Conservation (phyloP, 2,113 vertebrate species). For the Fulmarus glacialis region DNA sequence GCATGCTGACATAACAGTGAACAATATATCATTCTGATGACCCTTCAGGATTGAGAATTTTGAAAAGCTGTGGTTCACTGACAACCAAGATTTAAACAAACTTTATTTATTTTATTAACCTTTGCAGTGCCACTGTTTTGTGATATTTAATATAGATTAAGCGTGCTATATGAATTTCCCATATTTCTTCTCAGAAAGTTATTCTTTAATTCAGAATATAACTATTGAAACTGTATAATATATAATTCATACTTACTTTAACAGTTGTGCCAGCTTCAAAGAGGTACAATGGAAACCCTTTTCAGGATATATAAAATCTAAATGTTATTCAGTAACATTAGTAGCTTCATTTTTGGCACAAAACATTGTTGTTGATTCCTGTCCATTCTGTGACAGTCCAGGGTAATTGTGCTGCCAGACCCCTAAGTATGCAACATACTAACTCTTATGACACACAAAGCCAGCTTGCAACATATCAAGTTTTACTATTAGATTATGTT, state of each 20-base stretch:
- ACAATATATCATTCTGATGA: conserved; percentile 16
- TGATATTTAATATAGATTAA: neutral
- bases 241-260: neutral
- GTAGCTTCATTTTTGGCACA: neutral
- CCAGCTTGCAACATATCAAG: neutral
- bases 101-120: neutral
- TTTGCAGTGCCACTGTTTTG: neutral
- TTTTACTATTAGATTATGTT: neutral
- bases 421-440: neutral
- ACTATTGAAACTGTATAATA: neutral
- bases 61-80: neutral
- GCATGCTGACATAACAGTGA: neutral
- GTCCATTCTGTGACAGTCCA: neutral
- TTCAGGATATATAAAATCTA: neutral
- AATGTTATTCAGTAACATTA: neutral
- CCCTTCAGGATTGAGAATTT: neutral
- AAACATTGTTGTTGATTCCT: neutral
- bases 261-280: rapidly evolving
- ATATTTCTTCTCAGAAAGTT: neutral
- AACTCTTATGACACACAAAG: neutral
- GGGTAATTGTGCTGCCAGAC: neutral
- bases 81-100: neutral
- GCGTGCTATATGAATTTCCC: neutral
- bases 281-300: neutral
- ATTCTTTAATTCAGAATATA: neutral